phyloP scores from a whole-genome alignment of 2,888 invertebrate genomes.

The Drosophila hamatofila region DNA sequence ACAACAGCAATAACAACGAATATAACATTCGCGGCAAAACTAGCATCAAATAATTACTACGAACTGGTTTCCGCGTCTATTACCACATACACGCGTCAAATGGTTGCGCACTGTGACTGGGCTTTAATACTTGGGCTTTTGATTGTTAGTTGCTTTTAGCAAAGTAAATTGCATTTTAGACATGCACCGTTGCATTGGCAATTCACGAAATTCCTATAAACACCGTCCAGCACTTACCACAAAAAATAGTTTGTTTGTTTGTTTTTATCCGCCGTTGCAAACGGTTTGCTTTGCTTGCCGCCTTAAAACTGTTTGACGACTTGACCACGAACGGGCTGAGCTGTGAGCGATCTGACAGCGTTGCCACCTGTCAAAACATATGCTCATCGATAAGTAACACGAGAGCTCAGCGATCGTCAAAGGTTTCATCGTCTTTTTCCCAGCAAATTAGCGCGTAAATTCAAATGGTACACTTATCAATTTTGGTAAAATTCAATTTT shows the following conservation, averaged over 20 bases:
- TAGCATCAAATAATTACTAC: constrained; percentile 63
- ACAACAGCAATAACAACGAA: constrained; percentile 27
- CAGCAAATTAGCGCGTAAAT: constrained; percentile 6
- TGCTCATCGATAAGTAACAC: constrained; percentile 23
- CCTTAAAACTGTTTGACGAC: constrained; percentile 57
- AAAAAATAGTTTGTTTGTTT: not conserved
- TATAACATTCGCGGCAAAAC: constrained; percentile 33
- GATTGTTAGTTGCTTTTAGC: constrained; percentile 15
- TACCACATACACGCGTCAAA: constrained; percentile 62
- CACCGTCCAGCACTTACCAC: constrained; percentile 48
- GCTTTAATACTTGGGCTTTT: constrained; percentile 17
- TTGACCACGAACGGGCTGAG: constrained; percentile 26
- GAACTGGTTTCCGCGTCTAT: constrained; percentile 75
- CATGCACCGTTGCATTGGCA: constrained; percentile 35
- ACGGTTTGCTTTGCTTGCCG: constrained; percentile 52
- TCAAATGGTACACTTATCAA: not conserved
- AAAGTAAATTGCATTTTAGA: constrained; percentile 26
- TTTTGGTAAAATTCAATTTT: constrained; percentile 74
- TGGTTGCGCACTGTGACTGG: constrained; percentile 24
- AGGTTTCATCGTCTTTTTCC: constrained; percentile 32
- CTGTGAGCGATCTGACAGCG: constrained; percentile 12
- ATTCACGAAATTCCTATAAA: constrained; percentile 11
- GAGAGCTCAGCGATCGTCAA: constrained; percentile 3
- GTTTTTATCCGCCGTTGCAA: constrained; percentile 10
- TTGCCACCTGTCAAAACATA: constrained; percentile 26